Percentiles rank a stretch among this genome's conserved stretches.
Conservation (phyloP, 1,140 invertebrate genomes). For the Galendromus occidentalis region DNA sequence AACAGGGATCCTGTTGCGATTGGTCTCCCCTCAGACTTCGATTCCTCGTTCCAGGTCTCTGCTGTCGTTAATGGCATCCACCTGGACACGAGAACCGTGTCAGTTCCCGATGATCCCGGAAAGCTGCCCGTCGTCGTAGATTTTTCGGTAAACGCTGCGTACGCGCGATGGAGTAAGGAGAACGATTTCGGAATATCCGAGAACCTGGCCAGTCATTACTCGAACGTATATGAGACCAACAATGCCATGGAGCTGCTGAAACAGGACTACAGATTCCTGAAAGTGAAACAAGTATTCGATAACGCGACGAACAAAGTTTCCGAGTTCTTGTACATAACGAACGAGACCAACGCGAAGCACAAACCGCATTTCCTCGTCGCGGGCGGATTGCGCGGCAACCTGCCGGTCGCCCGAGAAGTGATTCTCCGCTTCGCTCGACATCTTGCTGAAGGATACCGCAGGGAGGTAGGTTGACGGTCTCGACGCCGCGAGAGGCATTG, state of each 20-base stretch:
- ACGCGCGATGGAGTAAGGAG: constrained; percentile 50
- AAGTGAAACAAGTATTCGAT: neutral
- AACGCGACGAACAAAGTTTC: neutral
- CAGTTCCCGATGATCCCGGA: constrained; percentile 39
- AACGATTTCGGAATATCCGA: constrained; percentile 44
- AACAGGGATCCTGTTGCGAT: neutral
- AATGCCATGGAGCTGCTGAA: constrained; percentile 41
- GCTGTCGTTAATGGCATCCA: constrained; percentile 37
- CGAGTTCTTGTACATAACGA: neutral
- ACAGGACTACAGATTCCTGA: constrained; percentile 38
- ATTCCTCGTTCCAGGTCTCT: neutral
- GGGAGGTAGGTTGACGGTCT: neutral
- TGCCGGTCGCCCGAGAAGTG: constrained; percentile 63
- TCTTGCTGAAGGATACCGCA: constrained; percentile 34
- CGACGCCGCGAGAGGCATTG: no score
- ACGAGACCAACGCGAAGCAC: neutral
- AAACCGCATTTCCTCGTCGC: constrained; percentile 45
- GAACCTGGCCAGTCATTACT: constrained; percentile 36
- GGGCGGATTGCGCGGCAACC: constrained; percentile 58
- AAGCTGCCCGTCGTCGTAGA: constrained; percentile 36
- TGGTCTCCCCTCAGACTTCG: neutral
- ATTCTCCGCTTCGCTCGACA: constrained; percentile 58
- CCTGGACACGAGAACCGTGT: constrained; percentile 36
- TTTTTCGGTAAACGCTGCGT: constrained; percentile 54
- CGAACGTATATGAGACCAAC: constrained; percentile 42